A percentile compares a stretch with the other conserved stretches of the same genome.
phyloP scores from a whole-genome alignment of 2,797 vertebrate genomes.

The Cynodonichthys magdalenae region DNA sequence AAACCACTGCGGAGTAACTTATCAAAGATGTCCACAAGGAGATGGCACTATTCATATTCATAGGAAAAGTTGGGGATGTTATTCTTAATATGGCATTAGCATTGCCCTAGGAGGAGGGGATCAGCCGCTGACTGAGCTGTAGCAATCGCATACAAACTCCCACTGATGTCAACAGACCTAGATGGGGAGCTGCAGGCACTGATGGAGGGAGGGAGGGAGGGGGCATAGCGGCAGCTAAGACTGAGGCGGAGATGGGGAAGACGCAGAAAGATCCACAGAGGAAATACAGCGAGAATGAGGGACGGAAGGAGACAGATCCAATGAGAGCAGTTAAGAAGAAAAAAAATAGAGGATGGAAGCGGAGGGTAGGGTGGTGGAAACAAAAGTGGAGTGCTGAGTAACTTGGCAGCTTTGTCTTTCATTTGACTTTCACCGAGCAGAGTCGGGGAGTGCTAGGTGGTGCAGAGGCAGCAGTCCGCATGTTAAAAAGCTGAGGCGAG shows the following conservation, averaged over 20 bases:
- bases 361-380: slow-evolving; percentile 55
- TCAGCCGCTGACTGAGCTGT: slow-evolving; percentile 74
- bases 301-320: slow-evolving; percentile 43
- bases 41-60: slow-evolving; percentile 76
- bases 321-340: slow-evolving; percentile 54
- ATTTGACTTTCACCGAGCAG: slow-evolving; percentile 81
- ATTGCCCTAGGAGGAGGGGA: slow-evolving; percentile 77
- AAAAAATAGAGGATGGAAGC: slow-evolving; percentile 40
- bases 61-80: slow-evolving; percentile 78
- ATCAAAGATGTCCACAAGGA: slow-evolving; percentile 77
- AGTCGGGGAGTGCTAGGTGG: slow-evolving; percentile 64
- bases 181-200: slow-evolving; percentile 71
- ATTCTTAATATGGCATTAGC: slow-evolving; percentile 82
- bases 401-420: slow-evolving; percentile 78
- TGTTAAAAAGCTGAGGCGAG: slow-evolving; percentile 70
- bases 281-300: slow-evolving; percentile 35
- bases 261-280: slow-evolving; percentile 31
- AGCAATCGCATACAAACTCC: slow-evolving; percentile 69
- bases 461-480: slow-evolving; percentile 71
- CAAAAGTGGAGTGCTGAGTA: slow-evolving; percentile 63
- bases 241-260: slow-evolving; percentile 47
- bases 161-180: slow-evolving; percentile 72
- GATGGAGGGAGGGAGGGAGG: slow-evolving; percentile 10
- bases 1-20: slow-evolving; percentile 70
- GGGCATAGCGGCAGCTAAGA: slow-evolving; percentile 19